These are phyloP conservation scores for Aspidiotus rigidus DNA, from an alignment of 2,888 invertebrate species.

Conservation along the genomic window DNA sequence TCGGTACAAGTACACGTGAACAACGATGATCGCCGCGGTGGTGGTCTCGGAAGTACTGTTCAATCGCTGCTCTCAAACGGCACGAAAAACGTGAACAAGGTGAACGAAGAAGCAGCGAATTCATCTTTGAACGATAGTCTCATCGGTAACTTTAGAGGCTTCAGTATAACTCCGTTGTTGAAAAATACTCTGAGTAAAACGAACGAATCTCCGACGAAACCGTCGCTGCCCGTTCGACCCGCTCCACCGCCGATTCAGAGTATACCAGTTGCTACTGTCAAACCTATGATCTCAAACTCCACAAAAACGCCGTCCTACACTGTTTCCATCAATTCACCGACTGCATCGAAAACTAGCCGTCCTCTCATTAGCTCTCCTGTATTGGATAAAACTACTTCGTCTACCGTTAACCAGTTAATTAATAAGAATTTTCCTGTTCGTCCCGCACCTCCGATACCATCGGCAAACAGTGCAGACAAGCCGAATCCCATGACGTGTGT, in stretches of 20 bases:
- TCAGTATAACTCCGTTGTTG: constrained; percentile 60
- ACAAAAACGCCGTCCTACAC: constrained; percentile 7
- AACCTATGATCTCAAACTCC: constrained; percentile 9
- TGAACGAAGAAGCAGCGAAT: neutral
- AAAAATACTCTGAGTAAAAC: constrained; percentile 21
- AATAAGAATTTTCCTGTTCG: constrained; percentile 40
- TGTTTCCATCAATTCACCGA: neutral
- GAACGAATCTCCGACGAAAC: constrained; percentile 33
- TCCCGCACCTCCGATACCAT: constrained; percentile 48
- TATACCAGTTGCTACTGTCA: constrained; percentile 38
- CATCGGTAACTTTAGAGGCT: constrained; percentile 81
- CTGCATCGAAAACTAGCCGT: constrained; percentile 49
- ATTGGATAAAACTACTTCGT: constrained; percentile 64
- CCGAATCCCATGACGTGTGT: constrained; percentile 47
- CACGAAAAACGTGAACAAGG: neutral
- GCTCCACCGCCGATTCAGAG: constrained; percentile 57
- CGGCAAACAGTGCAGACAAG: constrained; percentile 39
- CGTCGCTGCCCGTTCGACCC: constrained; percentile 40
- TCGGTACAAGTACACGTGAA: constrained; percentile 17
- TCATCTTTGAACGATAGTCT: constrained; percentile 49
- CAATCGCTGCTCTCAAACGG: constrained; percentile 18
- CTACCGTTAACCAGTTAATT: constrained; percentile 63
- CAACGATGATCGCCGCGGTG: neutral
- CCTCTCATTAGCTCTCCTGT: constrained; percentile 75
- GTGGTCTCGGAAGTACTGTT: neutral